phyloP scores from a whole-genome alignment of 2,797 vertebrate genomes.

The Malurus splendens region DNA sequence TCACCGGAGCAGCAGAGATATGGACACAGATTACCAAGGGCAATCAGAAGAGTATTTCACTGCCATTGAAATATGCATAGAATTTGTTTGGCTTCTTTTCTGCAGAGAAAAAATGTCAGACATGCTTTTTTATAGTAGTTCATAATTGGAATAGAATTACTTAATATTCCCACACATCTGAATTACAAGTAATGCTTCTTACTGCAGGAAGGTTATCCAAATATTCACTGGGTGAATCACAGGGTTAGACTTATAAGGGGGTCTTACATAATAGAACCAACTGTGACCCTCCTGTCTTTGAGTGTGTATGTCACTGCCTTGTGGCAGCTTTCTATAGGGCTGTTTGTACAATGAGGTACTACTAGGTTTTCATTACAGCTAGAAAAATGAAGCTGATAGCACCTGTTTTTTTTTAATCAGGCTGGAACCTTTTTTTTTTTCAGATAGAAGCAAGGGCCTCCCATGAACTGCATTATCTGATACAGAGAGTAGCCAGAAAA shows the following conservation, averaged over 20 bases:
- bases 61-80: neutral
- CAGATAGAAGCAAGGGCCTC: neutral
- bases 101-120: neutral
- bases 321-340: neutral
- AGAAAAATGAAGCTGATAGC: neutral
- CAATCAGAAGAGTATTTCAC: neutral
- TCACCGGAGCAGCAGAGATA: neutral
- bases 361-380: neutral
- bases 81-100: neutral
- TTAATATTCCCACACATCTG: neutral
- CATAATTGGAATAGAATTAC: constrained; percentile 3
- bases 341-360: neutral
- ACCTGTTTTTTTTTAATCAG: neutral
- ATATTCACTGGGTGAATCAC: neutral
- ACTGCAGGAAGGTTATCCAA: constrained; percentile 3
- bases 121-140: neutral
- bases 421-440: neutral
- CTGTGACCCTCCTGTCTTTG: neutral
- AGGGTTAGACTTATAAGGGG: neutral
- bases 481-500: neutral
- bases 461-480: neutral
- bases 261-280: neutral
- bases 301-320: neutral
- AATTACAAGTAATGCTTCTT: neutral
- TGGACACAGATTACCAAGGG: neutral